phyloP scores from a whole-genome alignment of 2,113 vertebrate genomes.

The Python bivittatus region DNA sequence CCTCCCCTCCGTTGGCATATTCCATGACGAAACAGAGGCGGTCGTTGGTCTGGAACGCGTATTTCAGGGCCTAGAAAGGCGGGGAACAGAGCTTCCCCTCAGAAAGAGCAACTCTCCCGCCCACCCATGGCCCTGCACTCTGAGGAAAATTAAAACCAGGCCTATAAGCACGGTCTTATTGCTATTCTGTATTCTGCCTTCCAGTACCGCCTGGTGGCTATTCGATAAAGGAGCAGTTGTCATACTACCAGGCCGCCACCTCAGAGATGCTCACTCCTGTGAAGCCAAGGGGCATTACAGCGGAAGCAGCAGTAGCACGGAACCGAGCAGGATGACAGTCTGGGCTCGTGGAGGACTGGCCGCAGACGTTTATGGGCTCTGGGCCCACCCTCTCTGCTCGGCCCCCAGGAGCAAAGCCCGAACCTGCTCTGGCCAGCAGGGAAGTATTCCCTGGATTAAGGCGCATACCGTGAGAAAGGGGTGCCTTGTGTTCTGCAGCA shows the following conservation, averaged over 20 bases:
- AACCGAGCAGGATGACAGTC: background rate
- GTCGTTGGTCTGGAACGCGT: constrained; percentile 94
- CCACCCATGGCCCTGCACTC: background rate
- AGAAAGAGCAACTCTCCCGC: background rate
- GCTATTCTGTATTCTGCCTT: background rate
- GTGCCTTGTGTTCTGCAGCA: constrained; percentile 92
- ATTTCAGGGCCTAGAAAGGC: constrained; percentile 85
- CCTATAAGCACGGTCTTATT: too few species aligned
- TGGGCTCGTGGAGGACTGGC: background rate
- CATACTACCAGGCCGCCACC: too few species aligned
- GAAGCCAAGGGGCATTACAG: background rate
- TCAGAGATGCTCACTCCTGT: background rate
- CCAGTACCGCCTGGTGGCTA: background rate
- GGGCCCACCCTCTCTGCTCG: background rate
- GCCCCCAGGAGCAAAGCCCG: too few species aligned
- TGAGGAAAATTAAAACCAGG: background rate
- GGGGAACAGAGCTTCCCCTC: background rate
- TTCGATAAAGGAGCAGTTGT: too few species aligned
- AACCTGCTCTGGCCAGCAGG: background rate
- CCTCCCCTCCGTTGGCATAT: constrained; percentile 94
- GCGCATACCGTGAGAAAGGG: constrained; percentile 89
- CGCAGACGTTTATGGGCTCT: background rate
- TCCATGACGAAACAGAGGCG: constrained; percentile 97
- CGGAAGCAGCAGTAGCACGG: background rate
- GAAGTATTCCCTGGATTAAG: background rate